phyloP scores from a whole-genome alignment of 2,888 invertebrate genomes.

The Tetrapedia diversipes region DNA sequence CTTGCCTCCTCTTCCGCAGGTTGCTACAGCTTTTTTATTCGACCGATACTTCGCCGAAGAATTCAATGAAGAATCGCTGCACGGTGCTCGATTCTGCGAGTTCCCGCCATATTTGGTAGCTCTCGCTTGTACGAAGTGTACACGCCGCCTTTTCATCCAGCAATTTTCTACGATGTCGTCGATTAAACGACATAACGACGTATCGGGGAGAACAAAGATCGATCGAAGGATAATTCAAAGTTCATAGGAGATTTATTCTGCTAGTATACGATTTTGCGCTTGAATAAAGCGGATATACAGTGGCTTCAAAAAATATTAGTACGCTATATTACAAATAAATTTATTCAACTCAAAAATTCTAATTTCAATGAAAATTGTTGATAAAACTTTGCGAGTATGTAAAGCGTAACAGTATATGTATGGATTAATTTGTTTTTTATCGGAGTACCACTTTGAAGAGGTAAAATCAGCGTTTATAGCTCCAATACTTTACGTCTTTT shows the following conservation, averaged over 20 bases:
- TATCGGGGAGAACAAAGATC: neutral
- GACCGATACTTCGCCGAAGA: constrained; percentile 57
- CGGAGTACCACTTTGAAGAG: too few relatives aligned
- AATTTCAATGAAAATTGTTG: too few relatives aligned
- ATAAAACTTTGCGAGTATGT: too few relatives aligned
- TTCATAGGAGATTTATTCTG: neutral
- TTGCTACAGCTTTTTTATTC: constrained; percentile 62
- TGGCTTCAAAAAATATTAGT: too few relatives aligned
- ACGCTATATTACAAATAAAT: too few relatives aligned
- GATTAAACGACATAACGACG: constrained; percentile 20
- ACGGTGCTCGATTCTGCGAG: constrained; percentile 49
- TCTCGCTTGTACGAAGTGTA: constrained; percentile 8
- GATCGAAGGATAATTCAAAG: constrained; percentile 24
- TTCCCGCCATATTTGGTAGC: constrained; percentile 50
- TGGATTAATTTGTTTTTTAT: too few relatives aligned
- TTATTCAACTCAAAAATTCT: too few relatives aligned
- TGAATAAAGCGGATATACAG: neutral
- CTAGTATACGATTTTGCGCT: neutral
- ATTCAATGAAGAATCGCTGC: constrained; percentile 62
- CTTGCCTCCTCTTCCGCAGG: constrained; percentile 64
- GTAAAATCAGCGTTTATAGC: too few relatives aligned
- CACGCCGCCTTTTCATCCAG: neutral
- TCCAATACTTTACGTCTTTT: too few relatives aligned
- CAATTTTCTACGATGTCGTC: constrained; percentile 9
- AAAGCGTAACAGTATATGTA: too few relatives aligned